Conservation (phyloP, 2,888 invertebrate species). For the Melinaea menophilus region DNA sequence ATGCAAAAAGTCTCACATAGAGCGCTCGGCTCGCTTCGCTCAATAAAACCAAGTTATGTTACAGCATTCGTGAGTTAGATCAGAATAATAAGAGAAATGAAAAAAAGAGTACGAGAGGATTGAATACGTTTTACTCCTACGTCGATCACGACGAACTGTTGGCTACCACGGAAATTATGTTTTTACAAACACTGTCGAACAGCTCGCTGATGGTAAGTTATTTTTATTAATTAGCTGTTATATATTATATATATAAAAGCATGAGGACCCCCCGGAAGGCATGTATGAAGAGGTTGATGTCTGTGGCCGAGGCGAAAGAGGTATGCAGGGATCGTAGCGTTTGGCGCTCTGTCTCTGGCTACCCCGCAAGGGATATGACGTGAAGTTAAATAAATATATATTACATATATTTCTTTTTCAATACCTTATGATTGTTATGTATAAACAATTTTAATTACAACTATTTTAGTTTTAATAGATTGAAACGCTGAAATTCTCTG, state of each 20-base stretch:
- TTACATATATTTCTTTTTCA: too few relatives aligned
- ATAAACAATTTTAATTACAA: too few relatives aligned
- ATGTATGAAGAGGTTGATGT: too few relatives aligned
- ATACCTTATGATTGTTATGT: too few relatives aligned
- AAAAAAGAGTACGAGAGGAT: constrained; percentile 34
- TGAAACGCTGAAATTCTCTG: too few relatives aligned
- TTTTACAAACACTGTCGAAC: constrained; percentile 33
- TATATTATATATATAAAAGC: neutral
- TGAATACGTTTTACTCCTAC: constrained; percentile 40
- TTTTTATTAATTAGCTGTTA: neutral
- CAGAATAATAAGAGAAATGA: constrained; percentile 17
- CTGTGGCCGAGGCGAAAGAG: too few relatives aligned
- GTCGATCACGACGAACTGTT: constrained; percentile 44
- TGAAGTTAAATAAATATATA: too few relatives aligned
- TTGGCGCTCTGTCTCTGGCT: neutral
- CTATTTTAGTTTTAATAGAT: too few relatives aligned
- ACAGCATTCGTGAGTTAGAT: constrained; percentile 36
- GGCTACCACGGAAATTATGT: constrained; percentile 40
- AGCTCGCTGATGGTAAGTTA: constrained; percentile 23
- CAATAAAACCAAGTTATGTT: constrained; percentile 12
- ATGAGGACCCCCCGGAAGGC: too few relatives aligned
- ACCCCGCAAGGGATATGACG: neutral
- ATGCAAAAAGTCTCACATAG: too few relatives aligned
- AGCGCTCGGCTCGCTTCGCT: too few relatives aligned
- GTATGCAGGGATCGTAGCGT: neutral